phyloP scores from a whole-genome alignment of 2,888 invertebrate species.

The Achlya flavicornis region DNA sequence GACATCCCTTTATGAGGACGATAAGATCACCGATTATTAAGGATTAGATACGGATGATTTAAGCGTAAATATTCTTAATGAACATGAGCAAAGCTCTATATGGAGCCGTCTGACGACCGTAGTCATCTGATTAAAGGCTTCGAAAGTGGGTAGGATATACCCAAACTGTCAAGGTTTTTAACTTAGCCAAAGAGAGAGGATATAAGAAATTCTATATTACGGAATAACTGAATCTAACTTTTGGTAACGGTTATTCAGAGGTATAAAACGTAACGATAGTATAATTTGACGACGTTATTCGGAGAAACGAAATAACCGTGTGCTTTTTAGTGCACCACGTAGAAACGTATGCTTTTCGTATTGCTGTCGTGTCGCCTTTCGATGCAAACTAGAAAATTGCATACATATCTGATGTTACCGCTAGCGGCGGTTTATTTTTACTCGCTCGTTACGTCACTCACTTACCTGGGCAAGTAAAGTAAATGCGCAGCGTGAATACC shows the following conservation, averaged over 20 bases:
- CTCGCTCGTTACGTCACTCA: slow-evolving; percentile 40
- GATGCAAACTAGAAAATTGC: slow-evolving; percentile 21
- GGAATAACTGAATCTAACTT: neutral
- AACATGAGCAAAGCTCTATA: neutral
- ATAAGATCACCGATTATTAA: no score
- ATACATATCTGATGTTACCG: slow-evolving; percentile 20
- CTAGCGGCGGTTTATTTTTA: slow-evolving; percentile 43
- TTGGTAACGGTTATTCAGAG: neutral
- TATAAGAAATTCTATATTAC: neutral
- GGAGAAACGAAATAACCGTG: slow-evolving; percentile 4
- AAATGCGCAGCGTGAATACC: slow-evolving; percentile 48
- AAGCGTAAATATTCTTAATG: neutral
- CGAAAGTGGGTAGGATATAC: neutral
- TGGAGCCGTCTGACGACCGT: neutral
- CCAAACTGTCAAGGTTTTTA: neutral
- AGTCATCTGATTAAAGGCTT: neutral
- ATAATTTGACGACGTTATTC: neutral
- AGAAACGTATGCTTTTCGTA: neutral
- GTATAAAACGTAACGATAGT: slow-evolving; percentile 1
- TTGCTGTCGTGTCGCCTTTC: slow-evolving; percentile 15
- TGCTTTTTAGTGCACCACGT: slow-evolving; percentile 2
- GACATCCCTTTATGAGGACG: no score
- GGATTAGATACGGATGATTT: no score
- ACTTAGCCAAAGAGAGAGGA: neutral
- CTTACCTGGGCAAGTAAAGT: slow-evolving; percentile 43